Conservation (phyloP, 2,797 vertebrate genomes). For the Rhynchonycteris naso region DNA sequence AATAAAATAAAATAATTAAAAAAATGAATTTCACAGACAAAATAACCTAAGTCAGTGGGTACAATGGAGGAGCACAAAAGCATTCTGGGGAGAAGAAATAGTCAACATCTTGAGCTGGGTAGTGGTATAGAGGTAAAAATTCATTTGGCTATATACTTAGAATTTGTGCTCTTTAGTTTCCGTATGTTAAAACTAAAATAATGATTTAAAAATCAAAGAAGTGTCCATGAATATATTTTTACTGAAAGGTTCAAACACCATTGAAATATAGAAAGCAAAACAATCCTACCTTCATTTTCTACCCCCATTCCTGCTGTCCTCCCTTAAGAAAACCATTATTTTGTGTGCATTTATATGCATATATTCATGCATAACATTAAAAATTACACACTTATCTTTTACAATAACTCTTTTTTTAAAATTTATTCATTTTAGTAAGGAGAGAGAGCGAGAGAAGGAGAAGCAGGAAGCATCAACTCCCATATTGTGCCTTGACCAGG, state of each 20-base stretch:
- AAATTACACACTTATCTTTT: neutral
- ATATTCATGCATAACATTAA: neutral
- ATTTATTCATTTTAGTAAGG: no score
- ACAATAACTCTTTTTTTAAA: neutral
- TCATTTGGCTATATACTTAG: neutral
- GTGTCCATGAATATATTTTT: neutral
- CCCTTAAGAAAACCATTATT: neutral
- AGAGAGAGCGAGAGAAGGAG: no score
- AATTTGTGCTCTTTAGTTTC: neutral
- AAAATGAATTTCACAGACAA: neutral
- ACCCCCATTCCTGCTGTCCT: neutral
- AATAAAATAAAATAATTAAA: no score
- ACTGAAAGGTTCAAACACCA: neutral
- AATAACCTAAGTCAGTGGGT: neutral
- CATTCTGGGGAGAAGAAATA: neutral
- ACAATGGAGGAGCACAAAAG: neutral
- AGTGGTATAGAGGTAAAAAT: neutral
- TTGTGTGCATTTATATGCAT: neutral
- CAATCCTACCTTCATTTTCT: neutral
- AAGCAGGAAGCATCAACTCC: no score
- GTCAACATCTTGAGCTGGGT: neutral
- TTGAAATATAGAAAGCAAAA: conserved; percentile 2
- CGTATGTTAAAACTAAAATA: neutral
- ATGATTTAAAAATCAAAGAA: neutral
- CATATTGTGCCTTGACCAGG: no score